A percentile compares a stretch with the other conserved stretches of the same genome.
phyloP scores from a whole-genome alignment of 2,888 invertebrate genomes.

The Herminia tarsipennalis region DNA sequence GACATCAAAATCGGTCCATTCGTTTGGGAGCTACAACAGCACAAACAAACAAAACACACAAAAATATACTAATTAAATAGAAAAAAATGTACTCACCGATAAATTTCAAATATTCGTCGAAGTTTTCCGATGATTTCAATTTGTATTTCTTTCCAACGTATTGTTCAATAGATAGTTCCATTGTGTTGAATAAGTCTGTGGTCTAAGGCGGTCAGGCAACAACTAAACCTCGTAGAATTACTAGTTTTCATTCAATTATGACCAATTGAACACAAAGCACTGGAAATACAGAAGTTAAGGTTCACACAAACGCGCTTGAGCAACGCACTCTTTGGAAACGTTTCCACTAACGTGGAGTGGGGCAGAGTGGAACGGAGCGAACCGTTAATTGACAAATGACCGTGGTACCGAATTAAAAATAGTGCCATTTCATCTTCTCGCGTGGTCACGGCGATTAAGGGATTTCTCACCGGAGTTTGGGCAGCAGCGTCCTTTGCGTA shows the following conservation, averaged over 20 bases:
- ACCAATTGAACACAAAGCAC: background rate
- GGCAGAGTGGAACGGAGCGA: too few species aligned
- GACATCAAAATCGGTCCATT: too few species aligned
- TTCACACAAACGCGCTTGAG: too few species aligned
- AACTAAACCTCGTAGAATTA: slow-evolving; percentile 6
- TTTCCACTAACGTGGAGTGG: too few species aligned
- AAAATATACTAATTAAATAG: background rate
- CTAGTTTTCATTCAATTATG: background rate
- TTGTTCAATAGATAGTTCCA: slow-evolving; percentile 2
- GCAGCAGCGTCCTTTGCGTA: too few species aligned
- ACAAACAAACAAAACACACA: background rate
- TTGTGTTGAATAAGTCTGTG: background rate
- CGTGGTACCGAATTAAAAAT: too few species aligned
- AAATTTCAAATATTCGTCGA: slow-evolving; percentile 68
- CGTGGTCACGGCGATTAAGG: too few species aligned
- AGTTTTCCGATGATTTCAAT: slow-evolving; percentile 64
- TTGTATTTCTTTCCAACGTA: slow-evolving; percentile 51
- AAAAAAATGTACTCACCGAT: slow-evolving; percentile 53
- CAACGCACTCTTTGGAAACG: too few species aligned
- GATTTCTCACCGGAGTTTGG: too few species aligned
- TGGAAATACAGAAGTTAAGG: background rate
- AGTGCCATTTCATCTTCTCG: too few species aligned
- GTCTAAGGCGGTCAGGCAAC: background rate
- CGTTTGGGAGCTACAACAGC: too few species aligned
- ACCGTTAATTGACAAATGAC: too few species aligned